Evolutionary conservation across 2,113 vertebrate species (phyloP).

Genomic region (Ammodytes dubius): DNA sequence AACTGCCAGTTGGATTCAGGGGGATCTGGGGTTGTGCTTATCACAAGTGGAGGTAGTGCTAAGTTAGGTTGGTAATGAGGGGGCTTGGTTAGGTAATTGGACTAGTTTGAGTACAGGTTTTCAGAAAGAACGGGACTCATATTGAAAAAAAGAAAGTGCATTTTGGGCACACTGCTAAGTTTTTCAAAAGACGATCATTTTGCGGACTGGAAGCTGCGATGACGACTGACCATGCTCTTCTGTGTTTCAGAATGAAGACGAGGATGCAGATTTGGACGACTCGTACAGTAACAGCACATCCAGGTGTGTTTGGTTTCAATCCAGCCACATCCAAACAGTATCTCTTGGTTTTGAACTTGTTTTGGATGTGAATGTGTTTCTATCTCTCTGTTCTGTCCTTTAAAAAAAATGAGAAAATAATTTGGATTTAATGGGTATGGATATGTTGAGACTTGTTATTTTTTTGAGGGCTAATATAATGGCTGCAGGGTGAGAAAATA

Average conservation of each 20-base stretch:
- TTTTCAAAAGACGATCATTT: too few relatives aligned
- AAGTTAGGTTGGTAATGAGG: too few relatives aligned
- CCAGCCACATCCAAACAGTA: neutral
- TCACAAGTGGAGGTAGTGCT: too few relatives aligned
- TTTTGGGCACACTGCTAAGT: too few relatives aligned
- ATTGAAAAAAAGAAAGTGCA: too few relatives aligned
- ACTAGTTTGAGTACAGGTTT: too few relatives aligned
- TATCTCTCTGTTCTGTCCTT: neutral
- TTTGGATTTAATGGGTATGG: neutral
- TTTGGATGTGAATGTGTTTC: neutral
- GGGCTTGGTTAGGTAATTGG: too few relatives aligned
- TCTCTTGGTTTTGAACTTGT: neutral
- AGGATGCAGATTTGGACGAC: slow-evolving; percentile 53
- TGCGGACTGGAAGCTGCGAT: neutral
- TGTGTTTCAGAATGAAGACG: slow-evolving; percentile 77
- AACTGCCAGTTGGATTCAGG: too few relatives aligned
- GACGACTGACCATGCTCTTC: neutral
- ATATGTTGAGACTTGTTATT: neutral
- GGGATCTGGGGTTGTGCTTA: too few relatives aligned
- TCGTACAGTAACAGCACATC: slow-evolving; percentile 41
- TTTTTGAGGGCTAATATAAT: neutral
- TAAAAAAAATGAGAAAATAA: neutral
- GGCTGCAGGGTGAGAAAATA: neutral
- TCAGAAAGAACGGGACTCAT: too few relatives aligned
- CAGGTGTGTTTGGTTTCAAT: slow-evolving; percentile 43